Evolutionary conservation across 2,888 invertebrate genomes (phyloP).

Genomic region (Tipula confusa): DNA sequence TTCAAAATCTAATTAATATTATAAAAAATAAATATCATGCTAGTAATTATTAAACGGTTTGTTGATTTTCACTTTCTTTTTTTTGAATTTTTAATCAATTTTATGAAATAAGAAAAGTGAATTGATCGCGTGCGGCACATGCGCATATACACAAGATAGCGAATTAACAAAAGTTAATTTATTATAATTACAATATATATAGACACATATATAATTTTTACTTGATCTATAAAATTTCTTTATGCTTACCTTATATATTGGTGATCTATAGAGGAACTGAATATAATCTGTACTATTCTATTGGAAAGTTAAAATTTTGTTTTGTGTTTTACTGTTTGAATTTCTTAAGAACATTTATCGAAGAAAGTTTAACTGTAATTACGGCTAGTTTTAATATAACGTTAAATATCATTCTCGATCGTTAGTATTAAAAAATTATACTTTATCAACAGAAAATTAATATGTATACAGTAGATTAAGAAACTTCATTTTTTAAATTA

Average conservation of each 20-base stretch:
- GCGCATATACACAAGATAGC: not conserved
- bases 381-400: not conserved
- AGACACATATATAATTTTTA: not conserved
- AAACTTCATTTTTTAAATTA: too few species aligned
- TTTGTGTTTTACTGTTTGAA: not conserved
- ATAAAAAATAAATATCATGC: not conserved
- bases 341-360: not conserved
- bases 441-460: too few species aligned
- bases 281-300: not conserved
- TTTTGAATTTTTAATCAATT: constrained; percentile 25
- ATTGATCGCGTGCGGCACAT: not conserved
- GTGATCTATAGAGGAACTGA: not conserved
- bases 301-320: not conserved
- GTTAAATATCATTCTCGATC: too few species aligned
- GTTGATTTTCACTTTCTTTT: not conserved
- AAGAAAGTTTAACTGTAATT: not conserved
- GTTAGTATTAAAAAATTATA: too few species aligned
- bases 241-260: not conserved
- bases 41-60: not conserved
- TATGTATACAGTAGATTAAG: too few species aligned
- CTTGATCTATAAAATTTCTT: not conserved
- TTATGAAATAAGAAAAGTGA: constrained; percentile 20
- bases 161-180: not conserved
- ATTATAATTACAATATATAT: too few species aligned
- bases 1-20: constrained; percentile 8